Evolutionary conservation across 2,797 vertebrate species (phyloP), one percentile per base, ranked within the genome.

Genomic region (Eurystomus glaucurus): DNA sequence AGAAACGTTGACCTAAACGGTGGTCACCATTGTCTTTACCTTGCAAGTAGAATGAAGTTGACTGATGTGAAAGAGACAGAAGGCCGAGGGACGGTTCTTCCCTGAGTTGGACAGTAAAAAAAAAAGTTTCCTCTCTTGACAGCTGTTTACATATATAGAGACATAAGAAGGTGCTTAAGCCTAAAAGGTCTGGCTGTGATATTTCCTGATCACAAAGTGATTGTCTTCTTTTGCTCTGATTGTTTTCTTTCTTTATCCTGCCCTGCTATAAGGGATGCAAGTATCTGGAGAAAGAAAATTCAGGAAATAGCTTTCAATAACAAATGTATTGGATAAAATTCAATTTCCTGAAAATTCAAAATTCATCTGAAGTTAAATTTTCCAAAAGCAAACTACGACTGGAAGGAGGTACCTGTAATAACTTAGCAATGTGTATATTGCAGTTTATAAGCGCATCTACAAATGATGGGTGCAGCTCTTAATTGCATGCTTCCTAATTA

Each of bases 51-150:
- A 66, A 66, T 66, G 4, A 48, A 61, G 23, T 61, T 28, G 74
- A 43, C 6, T 23, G 21, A 31, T 55, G 8, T 23, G 29, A 89
- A 84, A 72, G 51, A 78, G 31, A 41, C 1, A 35, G 52, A 54
- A 50, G 14, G 25, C 29, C 0, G 1, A 71, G 33, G 33, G n/a
- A 41, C 0, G 0, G 22, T 39, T 81, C 16, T 62, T 48, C 22
- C 18, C 16, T 11, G 28, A 50, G 8, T 1, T 43, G 22, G 46
- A 71, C 26, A n/a, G 9, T 33, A 20, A 39, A 31, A 33, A 74
- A 77, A 77, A 6, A 86, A 6, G n/a, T 29, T 60, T 46, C 12
- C 33, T 62, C 50, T 87, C n/a, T 31, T 45, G 37, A 58, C 18
- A 77, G 5, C 12, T 58, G 26, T 46, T 52, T 82, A 22, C 37